Evolutionary conservation across 2,797 vertebrate species (phyloP).

Genomic region (Pteronotus mesoamericanus): DNA sequence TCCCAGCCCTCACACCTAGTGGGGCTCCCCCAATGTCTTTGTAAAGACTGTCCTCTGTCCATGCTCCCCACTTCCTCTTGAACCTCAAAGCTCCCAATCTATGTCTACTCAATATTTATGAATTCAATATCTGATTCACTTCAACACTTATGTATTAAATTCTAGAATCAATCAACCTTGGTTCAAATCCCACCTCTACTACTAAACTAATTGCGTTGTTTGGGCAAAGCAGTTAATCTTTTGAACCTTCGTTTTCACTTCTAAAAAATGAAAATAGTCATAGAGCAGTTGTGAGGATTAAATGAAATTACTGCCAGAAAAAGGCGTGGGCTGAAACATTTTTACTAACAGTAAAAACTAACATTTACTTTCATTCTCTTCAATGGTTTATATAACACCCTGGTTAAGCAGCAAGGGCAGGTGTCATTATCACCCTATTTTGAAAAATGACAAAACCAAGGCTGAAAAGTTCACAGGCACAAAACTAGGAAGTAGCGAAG

Average conservation of each 20-base stretch:
- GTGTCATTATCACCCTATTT: not conserved
- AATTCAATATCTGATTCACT: not conserved
- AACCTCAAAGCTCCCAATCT: not conserved
- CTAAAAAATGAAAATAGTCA: not conserved
- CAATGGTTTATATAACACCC: not conserved
- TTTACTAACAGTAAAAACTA: not conserved
- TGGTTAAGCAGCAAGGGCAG: not conserved
- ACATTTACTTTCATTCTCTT: not conserved
- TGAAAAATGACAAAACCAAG: not conserved
- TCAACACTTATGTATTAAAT: not conserved
- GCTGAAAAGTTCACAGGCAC: not conserved
- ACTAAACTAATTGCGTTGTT: not conserved
- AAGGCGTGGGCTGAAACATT: not conserved
- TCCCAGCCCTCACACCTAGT: not conserved
- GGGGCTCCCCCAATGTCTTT: not conserved
- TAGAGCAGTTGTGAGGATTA: not conserved
- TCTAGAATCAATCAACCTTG: not conserved
- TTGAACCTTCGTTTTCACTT: not conserved
- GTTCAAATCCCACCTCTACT: not conserved
- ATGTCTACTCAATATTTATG: not conserved
- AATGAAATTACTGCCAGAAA: not conserved
- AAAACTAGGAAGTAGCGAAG: not conserved
- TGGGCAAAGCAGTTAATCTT: not conserved
- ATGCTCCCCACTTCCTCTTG: not conserved
- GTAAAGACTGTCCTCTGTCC: not conserved